Evolutionary conservation across 2,797 vertebrate species (phyloP).

Genomic region (Luscinia megarhynchos): DNA sequence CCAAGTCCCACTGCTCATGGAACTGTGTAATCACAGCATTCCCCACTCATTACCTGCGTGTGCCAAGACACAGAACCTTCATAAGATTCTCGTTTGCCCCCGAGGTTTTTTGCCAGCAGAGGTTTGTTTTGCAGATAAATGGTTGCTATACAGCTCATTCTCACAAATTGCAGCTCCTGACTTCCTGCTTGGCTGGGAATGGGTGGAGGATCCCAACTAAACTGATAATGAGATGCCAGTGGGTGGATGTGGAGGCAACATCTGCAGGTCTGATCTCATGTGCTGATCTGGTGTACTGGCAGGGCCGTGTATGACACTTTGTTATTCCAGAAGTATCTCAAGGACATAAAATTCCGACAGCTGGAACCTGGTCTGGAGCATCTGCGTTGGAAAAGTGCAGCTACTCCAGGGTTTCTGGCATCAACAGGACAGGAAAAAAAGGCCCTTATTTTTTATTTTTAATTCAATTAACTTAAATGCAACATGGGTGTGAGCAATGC

Average conservation of each 20-base stretch:
- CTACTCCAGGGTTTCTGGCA: slow-evolving; percentile 38
- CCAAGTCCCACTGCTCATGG: neutral
- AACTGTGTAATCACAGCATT: neutral
- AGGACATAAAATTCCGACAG: slow-evolving; percentile 71
- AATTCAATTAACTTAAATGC: neutral
- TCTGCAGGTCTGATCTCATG: slow-evolving; percentile 72
- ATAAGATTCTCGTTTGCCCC: neutral
- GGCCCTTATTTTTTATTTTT: neutral
- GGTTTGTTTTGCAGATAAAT: slow-evolving; percentile 67
- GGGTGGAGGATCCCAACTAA: slow-evolving; percentile 57
- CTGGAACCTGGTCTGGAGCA: slow-evolving; percentile 67
- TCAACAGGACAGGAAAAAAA: neutral
- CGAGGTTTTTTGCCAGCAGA: slow-evolving; percentile 13
- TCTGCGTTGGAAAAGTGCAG: slow-evolving; percentile 36
- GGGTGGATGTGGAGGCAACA: slow-evolving; percentile 70
- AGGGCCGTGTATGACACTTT: slow-evolving; percentile 59
- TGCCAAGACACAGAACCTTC: slow-evolving; percentile 39
- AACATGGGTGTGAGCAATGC: neutral
- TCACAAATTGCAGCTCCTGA: slow-evolving; percentile 58
- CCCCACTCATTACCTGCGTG: neutral
- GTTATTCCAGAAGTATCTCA: slow-evolving; percentile 70
- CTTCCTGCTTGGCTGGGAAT: slow-evolving; percentile 47
- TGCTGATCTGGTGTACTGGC: slow-evolving; percentile 73
- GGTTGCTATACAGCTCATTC: slow-evolving; percentile 69
- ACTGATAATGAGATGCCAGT: slow-evolving; percentile 71